Evolutionary conservation across 1,140 invertebrate species (phyloP), one percentile per base, ranked within the genome.

Genomic region (Diorhabda carinulata): DNA sequence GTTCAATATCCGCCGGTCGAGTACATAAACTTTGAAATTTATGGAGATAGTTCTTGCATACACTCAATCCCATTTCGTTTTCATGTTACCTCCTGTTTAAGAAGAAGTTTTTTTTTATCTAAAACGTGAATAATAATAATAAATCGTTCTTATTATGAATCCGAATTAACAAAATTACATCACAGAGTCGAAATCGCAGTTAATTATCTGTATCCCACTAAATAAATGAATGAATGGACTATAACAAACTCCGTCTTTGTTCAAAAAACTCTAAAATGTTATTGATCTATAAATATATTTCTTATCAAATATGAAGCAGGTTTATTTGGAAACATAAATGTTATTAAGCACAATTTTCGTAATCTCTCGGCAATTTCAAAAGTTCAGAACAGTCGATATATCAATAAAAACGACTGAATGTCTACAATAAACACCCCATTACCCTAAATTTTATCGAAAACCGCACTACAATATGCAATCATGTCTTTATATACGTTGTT

Each of bases 401-500:
- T n/a, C 2, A 8, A 52, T n/a, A 52, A 52, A 52, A 52, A 52
- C 47, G 47, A 52, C 47, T n/a, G 2, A 52, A 52, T 8, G 47
- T 52, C 47, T 52, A 6, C 47, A 52, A 52, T 52, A 52, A 52
- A 52, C 47, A 52, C 47, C 47, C 47, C 47, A 52, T 52, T 52
- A 52, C 47, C 47, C 47, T 52, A 52, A 52, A 52, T 52, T 52
- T 52, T 43, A n/a, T 10, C 44, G 61, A 62, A 43, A 43, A n/a
- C 43, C 44, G 43, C 41, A 10, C 61, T 43, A 44, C 61, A 62
- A 62, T 62, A 62, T 43, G 61, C 61, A 62, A 62, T 62, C 61
- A 62, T 62, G 61, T 62, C 61, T 43, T 62, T 62, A 43, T 44
- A 62, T 43, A 5, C 43, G 41, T n/a, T 10, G 61, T 10, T 62